These are phyloP conservation scores for Erebia ligea DNA, from an alignment of 2,888 invertebrate genomes.

Conservation along the genomic window DNA sequence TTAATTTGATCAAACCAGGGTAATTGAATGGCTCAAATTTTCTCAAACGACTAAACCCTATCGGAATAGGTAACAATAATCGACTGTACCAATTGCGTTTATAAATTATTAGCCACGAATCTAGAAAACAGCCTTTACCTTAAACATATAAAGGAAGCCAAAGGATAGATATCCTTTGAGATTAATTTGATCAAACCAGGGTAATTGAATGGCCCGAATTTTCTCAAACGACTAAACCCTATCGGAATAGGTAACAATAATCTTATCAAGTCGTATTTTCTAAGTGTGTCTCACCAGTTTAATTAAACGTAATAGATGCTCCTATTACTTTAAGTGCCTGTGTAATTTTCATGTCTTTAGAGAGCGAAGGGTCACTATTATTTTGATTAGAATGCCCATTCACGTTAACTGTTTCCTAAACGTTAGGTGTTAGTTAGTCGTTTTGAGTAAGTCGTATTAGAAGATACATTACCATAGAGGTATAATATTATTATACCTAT, in stretches of 20 bases:
- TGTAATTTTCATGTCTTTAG: conserved; percentile 11
- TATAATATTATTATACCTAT: too few relatives aligned
- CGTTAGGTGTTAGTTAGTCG: background rate
- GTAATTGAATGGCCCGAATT: background rate
- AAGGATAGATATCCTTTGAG: background rate
- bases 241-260: background rate
- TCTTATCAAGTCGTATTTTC: conserved; percentile 9
- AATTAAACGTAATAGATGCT: conserved; percentile 17
- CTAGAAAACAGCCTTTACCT: too few relatives aligned
- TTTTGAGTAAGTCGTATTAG: background rate
- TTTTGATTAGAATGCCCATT: conserved; percentile 12
- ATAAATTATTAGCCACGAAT: too few relatives aligned
- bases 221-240: background rate
- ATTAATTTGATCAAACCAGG: background rate
- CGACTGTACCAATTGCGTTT: background rate
- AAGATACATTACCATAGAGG: too few relatives aligned
- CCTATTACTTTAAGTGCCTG: conserved; percentile 6
- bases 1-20: background rate
- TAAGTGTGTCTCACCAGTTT: conserved; percentile 5
- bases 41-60: background rate
- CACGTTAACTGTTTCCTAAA: background rate
- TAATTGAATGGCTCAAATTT: background rate
- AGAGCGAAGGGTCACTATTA: background rate
- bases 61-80: background rate
- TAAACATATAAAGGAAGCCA: too few relatives aligned